Percentiles rank a stretch among this genome's conserved stretches.
These are phyloP conservation scores for Ethmia dodecea DNA, from an alignment of 2,888 invertebrate species.

Conservation along the genomic window DNA sequence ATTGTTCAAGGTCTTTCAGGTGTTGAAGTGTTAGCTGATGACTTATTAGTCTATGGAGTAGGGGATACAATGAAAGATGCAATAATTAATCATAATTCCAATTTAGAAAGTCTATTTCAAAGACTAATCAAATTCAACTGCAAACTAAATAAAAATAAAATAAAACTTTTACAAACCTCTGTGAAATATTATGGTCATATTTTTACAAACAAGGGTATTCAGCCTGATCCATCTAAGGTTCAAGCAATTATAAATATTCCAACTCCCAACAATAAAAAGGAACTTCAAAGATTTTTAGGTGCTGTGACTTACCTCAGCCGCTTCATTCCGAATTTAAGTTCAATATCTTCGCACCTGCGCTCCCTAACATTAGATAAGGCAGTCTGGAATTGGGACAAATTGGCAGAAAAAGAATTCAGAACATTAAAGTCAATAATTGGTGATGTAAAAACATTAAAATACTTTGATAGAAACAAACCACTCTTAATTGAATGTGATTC, in stretches of 20 bases:
- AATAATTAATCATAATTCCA: conserved; percentile 2
- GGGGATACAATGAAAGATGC: conserved; percentile 5
- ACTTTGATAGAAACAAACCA: conserved; percentile 6
- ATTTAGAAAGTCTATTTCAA: conserved; percentile 1
- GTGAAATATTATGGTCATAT: conserved; percentile 1
- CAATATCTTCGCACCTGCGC: neutral
- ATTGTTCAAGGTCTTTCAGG: conserved; percentile 1
- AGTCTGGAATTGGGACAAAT: conserved; percentile 3
- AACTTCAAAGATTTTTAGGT: conserved; percentile 5
- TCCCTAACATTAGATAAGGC: neutral
- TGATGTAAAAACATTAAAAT: conserved; percentile 7
- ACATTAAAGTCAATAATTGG: conserved; percentile 2
- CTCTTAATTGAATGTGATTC: conserved; percentile 11
- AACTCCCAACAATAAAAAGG: conserved; percentile 2
- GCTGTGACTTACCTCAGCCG: conserved; percentile 3
- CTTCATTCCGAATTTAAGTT: conserved; percentile 4
- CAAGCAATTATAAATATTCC: conserved; percentile 6
- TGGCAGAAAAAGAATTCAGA: conserved; percentile 4
- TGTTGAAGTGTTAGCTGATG: conserved; percentile 4
- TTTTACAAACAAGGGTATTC: conserved; percentile 1
- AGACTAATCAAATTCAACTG: conserved; percentile 4
- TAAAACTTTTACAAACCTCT: neutral
- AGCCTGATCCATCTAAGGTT: conserved; percentile 1
- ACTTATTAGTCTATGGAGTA: conserved; percentile 5
- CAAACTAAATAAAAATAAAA: conserved; percentile 5